phyloP scores from a whole-genome alignment of 2,113 vertebrate species.

The Campylomormyrus numenius region DNA sequence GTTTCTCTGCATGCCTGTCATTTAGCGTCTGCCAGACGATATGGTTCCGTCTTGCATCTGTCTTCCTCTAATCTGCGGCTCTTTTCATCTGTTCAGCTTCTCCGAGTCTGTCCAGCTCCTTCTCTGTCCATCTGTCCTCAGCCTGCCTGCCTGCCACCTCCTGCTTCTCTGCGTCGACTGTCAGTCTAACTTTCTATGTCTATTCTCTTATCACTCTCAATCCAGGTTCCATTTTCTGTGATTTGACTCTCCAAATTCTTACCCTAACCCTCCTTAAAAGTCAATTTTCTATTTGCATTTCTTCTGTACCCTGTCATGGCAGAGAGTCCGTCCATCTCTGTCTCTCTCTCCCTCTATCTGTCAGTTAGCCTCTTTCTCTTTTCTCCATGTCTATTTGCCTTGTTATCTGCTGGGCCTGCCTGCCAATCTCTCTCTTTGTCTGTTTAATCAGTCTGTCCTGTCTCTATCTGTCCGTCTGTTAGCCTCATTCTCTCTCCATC shows the following conservation, averaged over 20 bases:
- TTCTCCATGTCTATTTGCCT: background rate
- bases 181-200: background rate
- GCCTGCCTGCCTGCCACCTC: background rate
- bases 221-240: background rate
- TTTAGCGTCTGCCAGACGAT: constrained; percentile 3
- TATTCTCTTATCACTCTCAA: background rate
- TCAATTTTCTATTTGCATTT: background rate
- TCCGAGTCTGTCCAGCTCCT: background rate
- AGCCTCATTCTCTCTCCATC: background rate
- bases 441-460: background rate
- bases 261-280: background rate
- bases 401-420: background rate
- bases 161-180: background rate
- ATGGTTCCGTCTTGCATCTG: background rate
- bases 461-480: background rate
- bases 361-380: background rate
- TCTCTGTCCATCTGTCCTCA: background rate
- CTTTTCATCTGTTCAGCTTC: background rate
- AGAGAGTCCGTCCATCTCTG: background rate
- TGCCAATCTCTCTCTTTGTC: background rate
- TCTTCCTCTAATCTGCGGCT: background rate
- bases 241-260: background rate
- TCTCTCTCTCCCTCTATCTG: background rate
- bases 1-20: background rate
- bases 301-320: background rate